Percentiles rank a stretch among this genome's conserved stretches.
Evolutionary conservation across 2,797 vertebrate genomes (phyloP).

Genomic region (Sciaenops ocellatus): DNA sequence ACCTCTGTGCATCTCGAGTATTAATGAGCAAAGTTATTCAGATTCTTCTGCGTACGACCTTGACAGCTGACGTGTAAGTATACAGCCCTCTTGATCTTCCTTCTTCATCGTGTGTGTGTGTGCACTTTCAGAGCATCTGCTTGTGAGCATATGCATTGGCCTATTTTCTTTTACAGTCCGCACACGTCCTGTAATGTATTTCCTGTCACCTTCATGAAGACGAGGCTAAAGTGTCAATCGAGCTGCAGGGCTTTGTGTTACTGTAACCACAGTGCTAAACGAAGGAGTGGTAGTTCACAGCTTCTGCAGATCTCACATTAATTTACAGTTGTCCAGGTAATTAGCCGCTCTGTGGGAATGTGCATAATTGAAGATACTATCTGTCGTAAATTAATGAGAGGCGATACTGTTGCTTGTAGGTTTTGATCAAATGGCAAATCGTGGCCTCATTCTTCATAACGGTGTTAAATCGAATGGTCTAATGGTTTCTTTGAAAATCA

Average conservation of each 20-base stretch:
- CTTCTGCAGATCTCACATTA: constrained; percentile 43
- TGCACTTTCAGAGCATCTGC: constrained; percentile 44
- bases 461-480: neutral
- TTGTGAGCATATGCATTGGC: constrained; percentile 32
- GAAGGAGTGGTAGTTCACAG: constrained; percentile 26
- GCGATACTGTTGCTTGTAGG: constrained; percentile 33
- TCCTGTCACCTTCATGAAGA: constrained; percentile 57
- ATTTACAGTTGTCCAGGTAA: constrained; percentile 70
- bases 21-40: constrained; percentile 67
- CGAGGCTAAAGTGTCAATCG: constrained; percentile 46
- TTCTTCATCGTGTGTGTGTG: constrained; percentile 36
- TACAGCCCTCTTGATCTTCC: constrained; percentile 61
- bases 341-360: constrained; percentile 63
- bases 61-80: constrained; percentile 58
- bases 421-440: constrained; percentile 43
- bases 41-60: constrained; percentile 48
- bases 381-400: constrained; percentile 57
- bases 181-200: constrained; percentile 45
- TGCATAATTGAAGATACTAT: constrained; percentile 77
- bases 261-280: constrained; percentile 40
- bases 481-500: constrained; percentile 15
- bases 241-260: constrained; percentile 39
- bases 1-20: constrained; percentile 29
- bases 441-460: constrained; percentile 29
- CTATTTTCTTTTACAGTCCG: constrained; percentile 57